phyloP scores from a whole-genome alignment of 2,113 vertebrate genomes.

The Chunga burmeisteri region DNA sequence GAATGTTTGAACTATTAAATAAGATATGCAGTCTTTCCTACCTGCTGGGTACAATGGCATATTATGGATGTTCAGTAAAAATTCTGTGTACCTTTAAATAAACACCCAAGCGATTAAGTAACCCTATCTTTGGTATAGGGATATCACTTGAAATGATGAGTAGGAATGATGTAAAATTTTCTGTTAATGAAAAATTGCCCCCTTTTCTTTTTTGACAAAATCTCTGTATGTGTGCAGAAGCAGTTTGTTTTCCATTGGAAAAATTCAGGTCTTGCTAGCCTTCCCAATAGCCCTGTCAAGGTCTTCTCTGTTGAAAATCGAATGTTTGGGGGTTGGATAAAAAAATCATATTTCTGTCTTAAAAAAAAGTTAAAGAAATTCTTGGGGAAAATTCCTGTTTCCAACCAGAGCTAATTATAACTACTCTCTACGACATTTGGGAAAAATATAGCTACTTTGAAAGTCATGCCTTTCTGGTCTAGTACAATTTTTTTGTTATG shows the following conservation, averaged over 20 bases:
- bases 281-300: background rate
- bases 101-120: background rate
- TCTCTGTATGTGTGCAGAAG: background rate
- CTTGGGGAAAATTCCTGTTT: background rate
- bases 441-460: background rate
- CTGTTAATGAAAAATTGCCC: background rate
- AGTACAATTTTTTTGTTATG: background rate
- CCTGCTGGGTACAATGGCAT: background rate
- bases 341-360: background rate
- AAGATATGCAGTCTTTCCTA: background rate
- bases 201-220: background rate
- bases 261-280: background rate
- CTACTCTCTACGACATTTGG: background rate
- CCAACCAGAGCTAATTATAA: background rate
- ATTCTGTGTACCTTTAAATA: background rate
- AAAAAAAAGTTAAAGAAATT: background rate
- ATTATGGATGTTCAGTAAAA: background rate
- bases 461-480: background rate
- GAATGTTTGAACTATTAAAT: background rate
- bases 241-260: background rate
- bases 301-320: background rate
- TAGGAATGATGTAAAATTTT: background rate
- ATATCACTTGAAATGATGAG: background rate
- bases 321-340: background rate
- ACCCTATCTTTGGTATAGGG: background rate